Conservation (phyloP, 1,140 invertebrate genomes). For the Brachionus manjavacas region DNA sequence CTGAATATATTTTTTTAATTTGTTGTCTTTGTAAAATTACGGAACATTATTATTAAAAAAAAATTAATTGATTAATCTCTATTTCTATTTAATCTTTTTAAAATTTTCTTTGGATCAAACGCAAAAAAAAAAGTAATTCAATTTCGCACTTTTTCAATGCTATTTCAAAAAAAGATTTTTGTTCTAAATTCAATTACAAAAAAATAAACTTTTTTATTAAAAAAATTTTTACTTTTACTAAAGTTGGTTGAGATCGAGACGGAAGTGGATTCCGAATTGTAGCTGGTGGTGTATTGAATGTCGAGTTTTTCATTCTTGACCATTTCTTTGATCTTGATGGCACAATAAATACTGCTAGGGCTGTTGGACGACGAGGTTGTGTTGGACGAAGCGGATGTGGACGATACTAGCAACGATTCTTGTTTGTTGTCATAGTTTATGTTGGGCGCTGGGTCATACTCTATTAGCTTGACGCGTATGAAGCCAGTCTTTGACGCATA, state of each 20-base stretch:
- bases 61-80: too few relatives aligned
- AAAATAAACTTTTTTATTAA: background rate
- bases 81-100: too few relatives aligned
- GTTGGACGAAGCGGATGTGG: background rate
- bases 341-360: slow-evolving; percentile 7
- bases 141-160: background rate
- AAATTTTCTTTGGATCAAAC: too few relatives aligned
- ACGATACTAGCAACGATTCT: background rate
- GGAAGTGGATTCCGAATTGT: background rate
- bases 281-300: background rate
- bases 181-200: background rate
- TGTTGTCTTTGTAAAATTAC: too few relatives aligned
- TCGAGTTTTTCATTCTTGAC: background rate
- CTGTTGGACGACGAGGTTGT: background rate
- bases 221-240: background rate
- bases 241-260: background rate
- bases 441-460: background rate
- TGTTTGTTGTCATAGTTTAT: background rate
- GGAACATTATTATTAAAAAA: too few relatives aligned
- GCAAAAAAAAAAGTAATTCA: background rate
- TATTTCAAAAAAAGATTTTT: background rate
- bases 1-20: too few relatives aligned
- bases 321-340: slow-evolving; percentile 32
- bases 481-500: background rate
- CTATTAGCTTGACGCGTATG: slow-evolving; percentile 5